Conservation (phyloP, 1,140 invertebrate genomes). For the Lanistes nyassanus region DNA sequence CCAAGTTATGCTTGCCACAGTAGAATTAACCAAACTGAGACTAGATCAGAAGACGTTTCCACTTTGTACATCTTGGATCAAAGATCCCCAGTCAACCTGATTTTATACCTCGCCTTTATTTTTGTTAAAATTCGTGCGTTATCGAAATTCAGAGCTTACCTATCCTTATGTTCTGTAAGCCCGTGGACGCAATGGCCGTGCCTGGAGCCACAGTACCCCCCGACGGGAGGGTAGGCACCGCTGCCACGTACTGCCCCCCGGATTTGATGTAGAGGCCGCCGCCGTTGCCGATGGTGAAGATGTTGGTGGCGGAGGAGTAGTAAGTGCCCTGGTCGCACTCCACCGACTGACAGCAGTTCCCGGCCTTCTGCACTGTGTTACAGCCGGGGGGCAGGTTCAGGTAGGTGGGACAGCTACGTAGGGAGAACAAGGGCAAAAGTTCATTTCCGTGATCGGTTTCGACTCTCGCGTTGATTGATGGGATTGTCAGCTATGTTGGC, state of each 20-base stretch:
- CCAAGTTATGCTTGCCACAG: no score
- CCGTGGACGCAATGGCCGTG: conserved; percentile 36
- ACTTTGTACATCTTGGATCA: no score
- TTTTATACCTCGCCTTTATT: no score
- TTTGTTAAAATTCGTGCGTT: no score
- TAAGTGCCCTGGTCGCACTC: conserved; percentile 48
- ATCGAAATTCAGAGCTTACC: no score
- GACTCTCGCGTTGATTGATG: no score
- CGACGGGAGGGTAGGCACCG: conserved; percentile 44
- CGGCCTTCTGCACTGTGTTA: conserved; percentile 29
- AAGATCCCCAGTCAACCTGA: no score
- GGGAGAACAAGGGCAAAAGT: not conserved
- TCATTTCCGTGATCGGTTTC: no score
- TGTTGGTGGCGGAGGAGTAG: conserved; percentile 44
- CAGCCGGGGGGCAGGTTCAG: conserved; percentile 51
- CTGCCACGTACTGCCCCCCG: conserved; percentile 21
- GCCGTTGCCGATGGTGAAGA: conserved; percentile 46
- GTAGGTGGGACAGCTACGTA: conserved; percentile 57
- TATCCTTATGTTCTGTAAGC: conserved; percentile 38
- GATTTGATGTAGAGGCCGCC: conserved; percentile 38
- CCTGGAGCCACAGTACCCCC: conserved; percentile 38
- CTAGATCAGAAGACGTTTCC: no score
- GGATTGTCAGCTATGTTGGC: no score
- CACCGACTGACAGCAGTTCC: conserved; percentile 47
- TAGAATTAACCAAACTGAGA: no score